Base-by-base conservation (phyloP, 2,888 invertebrate species). In the Campaea margaritaria region DNA sequence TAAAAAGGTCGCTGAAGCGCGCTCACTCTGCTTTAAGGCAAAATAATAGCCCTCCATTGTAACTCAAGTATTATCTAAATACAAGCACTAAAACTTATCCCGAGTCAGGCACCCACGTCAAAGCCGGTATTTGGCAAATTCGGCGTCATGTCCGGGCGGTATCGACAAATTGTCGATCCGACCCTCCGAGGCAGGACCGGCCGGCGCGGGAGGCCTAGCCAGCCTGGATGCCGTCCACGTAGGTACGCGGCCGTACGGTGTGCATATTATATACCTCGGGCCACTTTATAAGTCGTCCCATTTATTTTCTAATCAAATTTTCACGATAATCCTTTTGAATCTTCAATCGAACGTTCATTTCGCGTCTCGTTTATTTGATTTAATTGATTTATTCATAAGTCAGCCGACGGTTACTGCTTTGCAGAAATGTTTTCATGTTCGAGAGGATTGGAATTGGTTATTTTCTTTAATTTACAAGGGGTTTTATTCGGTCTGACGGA, bases 291-390 rank as follows among this genome's bases (percentile, higher is more conserved):
- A 67, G 51, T 62, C 52, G 50, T 49, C 43, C 55, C 51, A 63
- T 65, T 65, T 64, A 60, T 65, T 62, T 64, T 56, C 55, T 64
- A 65, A 67, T 69, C 56, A 62, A 62, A 65, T 60, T 64, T 62
- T 58, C 62, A 55, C 54, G 56, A 63, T 69, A 69, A 65, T 64
- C 68, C 63, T 49, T 57, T 61, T 52, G 56, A 54, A 61, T 65
- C 55, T 64, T 61, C 54, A 54, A 64, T 68, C 39, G 54, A 50
- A 49, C 39, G 43, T 57, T 61, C 50, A 68, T 58, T 63, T 48
- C 57, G 54, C 59, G 59, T 58, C 27, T 62, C 63, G 53, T 62
- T 65, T 65, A 62, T 60, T 67, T 65, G 38, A 60, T 61, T 67
- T 67, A 59, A 64, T 67, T 64, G 59, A 59, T 59, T 59, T 54